Conservation (phyloP, 2,113 vertebrate genomes). For the Psittacus erithacus region DNA sequence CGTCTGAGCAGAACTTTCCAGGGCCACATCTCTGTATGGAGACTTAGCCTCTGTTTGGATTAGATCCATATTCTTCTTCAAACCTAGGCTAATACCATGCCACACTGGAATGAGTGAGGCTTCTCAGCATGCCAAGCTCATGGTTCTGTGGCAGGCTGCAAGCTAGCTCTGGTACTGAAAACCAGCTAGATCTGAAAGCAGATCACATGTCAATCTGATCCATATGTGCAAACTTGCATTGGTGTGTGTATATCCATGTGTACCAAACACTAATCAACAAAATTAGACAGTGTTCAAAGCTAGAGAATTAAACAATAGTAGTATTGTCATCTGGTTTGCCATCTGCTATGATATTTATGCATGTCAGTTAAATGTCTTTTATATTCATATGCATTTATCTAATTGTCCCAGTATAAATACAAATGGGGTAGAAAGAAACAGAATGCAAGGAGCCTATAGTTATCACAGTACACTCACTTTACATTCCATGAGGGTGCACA, state of each 20-base stretch:
- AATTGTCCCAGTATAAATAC: background rate
- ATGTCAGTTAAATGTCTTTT: background rate
- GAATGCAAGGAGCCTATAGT: background rate
- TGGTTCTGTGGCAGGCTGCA: background rate
- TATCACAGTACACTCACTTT: background rate
- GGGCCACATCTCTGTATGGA: background rate
- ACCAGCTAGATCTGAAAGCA: background rate
- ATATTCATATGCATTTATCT: accelerated
- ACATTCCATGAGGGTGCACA: background rate
- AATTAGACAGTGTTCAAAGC: background rate
- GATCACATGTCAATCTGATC: background rate
- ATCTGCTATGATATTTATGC: background rate
- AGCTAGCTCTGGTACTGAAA: background rate
- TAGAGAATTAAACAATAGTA: background rate
- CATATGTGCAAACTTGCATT: background rate
- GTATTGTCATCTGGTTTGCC: background rate
- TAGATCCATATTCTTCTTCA: background rate
- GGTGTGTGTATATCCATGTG: background rate
- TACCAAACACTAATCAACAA: background rate
- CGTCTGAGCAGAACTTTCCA: background rate
- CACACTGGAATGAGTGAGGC: background rate
- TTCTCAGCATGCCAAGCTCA: background rate
- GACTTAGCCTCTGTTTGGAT: background rate
- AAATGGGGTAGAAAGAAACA: background rate
- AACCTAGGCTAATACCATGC: background rate